Evolutionary conservation across 1,140 invertebrate species (phyloP).

Genomic region (Aphelinus certus): DNA sequence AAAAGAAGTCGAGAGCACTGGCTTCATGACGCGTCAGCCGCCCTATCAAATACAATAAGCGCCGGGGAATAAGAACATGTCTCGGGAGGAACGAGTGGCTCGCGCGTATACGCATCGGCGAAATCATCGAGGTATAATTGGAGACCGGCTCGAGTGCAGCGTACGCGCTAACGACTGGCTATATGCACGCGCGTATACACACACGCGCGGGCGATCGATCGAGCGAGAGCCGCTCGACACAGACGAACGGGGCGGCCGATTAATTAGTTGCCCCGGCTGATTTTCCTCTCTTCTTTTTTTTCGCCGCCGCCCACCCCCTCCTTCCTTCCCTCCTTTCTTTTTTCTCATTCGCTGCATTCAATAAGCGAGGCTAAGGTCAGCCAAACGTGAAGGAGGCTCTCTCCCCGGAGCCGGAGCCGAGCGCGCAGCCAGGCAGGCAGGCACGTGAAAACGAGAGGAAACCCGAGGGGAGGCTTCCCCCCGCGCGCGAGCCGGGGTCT

Average conservation of each 20-base stretch:
- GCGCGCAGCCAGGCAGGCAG: too few species aligned
- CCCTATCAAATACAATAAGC: too few species aligned
- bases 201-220: conserved; percentile 4
- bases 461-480: too few species aligned
- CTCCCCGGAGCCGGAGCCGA: too few species aligned
- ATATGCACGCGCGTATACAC: neutral
- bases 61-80: too few species aligned
- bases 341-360: conserved; percentile 24
- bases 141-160: too few species aligned
- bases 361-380: conserved; percentile 48
- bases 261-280: conserved; percentile 28
- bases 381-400: conserved; percentile 55
- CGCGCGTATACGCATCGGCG: too few species aligned
- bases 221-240: neutral
- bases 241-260: neutral
- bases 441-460: too few species aligned
- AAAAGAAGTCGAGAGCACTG: neutral
- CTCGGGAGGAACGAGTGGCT: too few species aligned
- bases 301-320: neutral
- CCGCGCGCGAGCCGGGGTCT: too few species aligned
- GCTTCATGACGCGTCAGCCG: too few species aligned
- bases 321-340: neutral
- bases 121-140: too few species aligned
- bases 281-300: neutral
- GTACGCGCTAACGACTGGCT: neutral